phyloP scores from a whole-genome alignment of 2,797 vertebrate species.

The Danio albolineatus region DNA sequence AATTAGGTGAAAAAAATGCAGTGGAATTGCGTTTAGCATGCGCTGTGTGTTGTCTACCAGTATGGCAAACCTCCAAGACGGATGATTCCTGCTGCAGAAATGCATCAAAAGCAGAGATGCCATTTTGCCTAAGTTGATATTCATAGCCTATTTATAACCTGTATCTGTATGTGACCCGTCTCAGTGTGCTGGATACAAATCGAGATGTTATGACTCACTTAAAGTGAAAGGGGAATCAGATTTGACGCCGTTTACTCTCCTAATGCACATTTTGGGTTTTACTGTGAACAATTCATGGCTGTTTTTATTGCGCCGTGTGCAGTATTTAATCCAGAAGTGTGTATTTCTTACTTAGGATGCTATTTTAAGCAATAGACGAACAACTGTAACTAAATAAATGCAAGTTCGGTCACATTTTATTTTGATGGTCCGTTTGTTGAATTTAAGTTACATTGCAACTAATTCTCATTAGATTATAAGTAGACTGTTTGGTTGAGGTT shows the following conservation, averaged over 20 bases:
- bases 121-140: conserved; percentile 45
- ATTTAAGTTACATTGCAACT: too few species aligned
- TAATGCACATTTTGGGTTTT: neutral
- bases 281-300: conserved; percentile 18
- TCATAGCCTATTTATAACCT: conserved; percentile 43
- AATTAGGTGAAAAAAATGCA: conserved; percentile 25
- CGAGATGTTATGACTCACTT: conserved; percentile 8
- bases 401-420: too few species aligned
- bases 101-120: conserved; percentile 24
- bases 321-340: neutral
- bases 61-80: conserved; percentile 28
- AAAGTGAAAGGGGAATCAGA: neutral
- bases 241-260: conserved; percentile 1
- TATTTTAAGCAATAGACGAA: neutral
- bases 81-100: conserved; percentile 35
- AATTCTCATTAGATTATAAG: too few species aligned
- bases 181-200: conserved; percentile 23
- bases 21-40: conserved; percentile 41
- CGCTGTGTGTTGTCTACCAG: neutral
- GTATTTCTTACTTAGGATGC: neutral
- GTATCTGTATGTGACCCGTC: conserved; percentile 36
- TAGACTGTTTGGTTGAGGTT: too few species aligned
- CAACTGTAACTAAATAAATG: neutral
- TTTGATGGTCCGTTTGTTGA: too few species aligned
- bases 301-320: neutral